Conservation (phyloP, 2,797 vertebrate genomes). For the Chaenodraco wilsoni region DNA sequence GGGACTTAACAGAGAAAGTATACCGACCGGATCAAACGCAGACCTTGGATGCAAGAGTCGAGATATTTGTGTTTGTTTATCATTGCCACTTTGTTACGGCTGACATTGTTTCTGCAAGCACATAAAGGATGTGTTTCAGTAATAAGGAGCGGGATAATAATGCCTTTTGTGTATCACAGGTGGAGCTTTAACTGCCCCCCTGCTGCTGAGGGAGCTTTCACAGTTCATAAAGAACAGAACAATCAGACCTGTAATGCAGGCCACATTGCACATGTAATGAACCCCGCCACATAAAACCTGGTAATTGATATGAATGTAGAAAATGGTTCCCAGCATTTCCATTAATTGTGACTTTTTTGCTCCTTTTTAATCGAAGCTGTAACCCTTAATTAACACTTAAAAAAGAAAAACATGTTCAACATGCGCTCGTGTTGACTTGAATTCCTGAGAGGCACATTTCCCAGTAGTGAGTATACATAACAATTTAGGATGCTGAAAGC, state of each 20-base stretch:
- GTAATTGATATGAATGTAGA: slow-evolving; percentile 46
- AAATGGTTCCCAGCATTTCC: slow-evolving; percentile 18
- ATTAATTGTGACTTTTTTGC: slow-evolving; percentile 43
- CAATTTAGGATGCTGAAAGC: slow-evolving; percentile 11
- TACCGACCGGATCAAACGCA: slow-evolving; percentile 38
- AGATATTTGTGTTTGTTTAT: slow-evolving; percentile 44
- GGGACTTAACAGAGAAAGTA: slow-evolving; percentile 40
- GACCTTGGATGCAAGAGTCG: slow-evolving; percentile 27
- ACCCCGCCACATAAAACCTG: slow-evolving; percentile 29
- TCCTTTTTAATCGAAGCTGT: slow-evolving; percentile 11
- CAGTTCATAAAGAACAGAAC: slow-evolving; percentile 57
- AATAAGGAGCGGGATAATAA: slow-evolving; percentile 25
- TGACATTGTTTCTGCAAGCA: slow-evolving; percentile 32
- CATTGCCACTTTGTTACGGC: slow-evolving; percentile 37
- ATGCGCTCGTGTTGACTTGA: slow-evolving; percentile 13
- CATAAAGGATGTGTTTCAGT: slow-evolving; percentile 12
- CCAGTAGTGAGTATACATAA: slow-evolving; percentile 12
- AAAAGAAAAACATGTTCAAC: slow-evolving; percentile 4
- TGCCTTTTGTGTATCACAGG: slow-evolving; percentile 41
- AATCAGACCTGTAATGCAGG: slow-evolving; percentile 36
- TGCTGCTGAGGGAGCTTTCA: slow-evolving; percentile 53
- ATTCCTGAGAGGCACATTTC: slow-evolving; percentile 27
- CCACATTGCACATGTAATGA: slow-evolving; percentile 38
- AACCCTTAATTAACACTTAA: slow-evolving; percentile 34
- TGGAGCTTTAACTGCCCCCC: slow-evolving; percentile 43